Base-by-base conservation (phyloP, 2,888 invertebrate genomes). In the Oscheius sp. region DNA sequence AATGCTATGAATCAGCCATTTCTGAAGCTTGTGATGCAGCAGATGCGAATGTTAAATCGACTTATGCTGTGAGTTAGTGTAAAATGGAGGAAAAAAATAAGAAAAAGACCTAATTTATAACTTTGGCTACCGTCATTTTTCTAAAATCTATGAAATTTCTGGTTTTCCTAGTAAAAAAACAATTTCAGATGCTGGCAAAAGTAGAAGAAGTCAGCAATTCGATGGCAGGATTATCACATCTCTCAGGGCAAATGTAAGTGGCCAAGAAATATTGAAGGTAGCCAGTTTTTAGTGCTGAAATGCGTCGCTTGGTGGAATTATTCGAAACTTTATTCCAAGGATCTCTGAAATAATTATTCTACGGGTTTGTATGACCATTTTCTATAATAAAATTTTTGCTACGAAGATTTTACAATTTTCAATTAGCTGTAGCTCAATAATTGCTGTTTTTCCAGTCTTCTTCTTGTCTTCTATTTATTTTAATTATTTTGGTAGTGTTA, bases 201-300 rank as follows among this genome's bases (percentile, higher is more conserved):
- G 79, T 85, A 13, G 87, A 87, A 69, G 87, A 87, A 72, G 78
- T 87, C 16, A 85, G 81, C 76, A 77, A 77, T 18, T 75, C 82
- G n/a, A 79, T 87, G 83, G 75, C 76, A 41, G 79, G 80, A 56
- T 76, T 85, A 7, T 75, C 79, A 41, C 84, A 84, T 61, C 59
- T 86, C 25, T 78, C 85, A 7, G 76, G 73, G 21, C 84, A 87
- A 75, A 83, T 87, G 83, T 85, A 59, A 76, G 79, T 21, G n/a
- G 25, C n/a, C 35, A 18, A 12, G 46, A n/a, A 35, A 16, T 21
- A 25, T 23, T 59, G 41, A 43, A 41, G 29, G 9, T 46, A 55
- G 56, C 2, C 55, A 29, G 29, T 80, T 80, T 76, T 35, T 63
- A 85, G 85, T 53, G 83, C 85, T 59, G 86, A 87, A 69, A 84